phyloP scores from a whole-genome alignment of 1,140 invertebrate genomes.

The Bradynema listronoti region DNA sequence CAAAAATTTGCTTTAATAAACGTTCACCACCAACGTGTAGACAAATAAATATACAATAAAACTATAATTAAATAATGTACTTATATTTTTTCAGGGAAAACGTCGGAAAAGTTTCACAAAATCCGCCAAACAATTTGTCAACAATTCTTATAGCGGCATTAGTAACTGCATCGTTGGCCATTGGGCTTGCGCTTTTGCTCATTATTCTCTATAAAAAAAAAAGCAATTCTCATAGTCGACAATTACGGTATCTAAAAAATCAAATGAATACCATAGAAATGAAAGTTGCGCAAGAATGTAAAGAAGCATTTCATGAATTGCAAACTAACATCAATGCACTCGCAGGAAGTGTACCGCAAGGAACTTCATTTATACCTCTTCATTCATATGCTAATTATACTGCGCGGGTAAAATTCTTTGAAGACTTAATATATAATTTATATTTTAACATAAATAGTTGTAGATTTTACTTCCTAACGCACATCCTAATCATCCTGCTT shows the following conservation, averaged over 20 bases:
- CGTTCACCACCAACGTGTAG: not conserved
- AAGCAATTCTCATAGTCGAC: conserved; percentile 87
- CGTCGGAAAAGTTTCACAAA: conserved; percentile 85
- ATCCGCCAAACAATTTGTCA: conserved; percentile 69
- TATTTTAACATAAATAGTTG: conserved; percentile 16
- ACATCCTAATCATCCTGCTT: conserved; percentile 59
- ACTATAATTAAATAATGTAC: not conserved
- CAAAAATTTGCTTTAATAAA: too few species aligned
- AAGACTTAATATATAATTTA: conserved; percentile 19
- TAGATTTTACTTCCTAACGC: conserved; percentile 40
- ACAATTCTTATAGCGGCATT: conserved; percentile 73
- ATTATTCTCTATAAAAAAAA: conserved; percentile 88
- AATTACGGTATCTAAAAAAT: conserved; percentile 96
- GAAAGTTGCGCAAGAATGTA: conserved; percentile 92
- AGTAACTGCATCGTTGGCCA: conserved; percentile 65
- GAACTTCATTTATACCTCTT: conserved; percentile 95
- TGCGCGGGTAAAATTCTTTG: conserved; percentile 67
- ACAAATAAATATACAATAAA: not conserved
- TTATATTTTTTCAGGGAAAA: conserved; percentile 62
- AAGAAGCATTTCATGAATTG: conserved; percentile 96
- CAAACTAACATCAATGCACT: conserved; percentile 77
- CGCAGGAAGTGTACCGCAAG: conserved; percentile 89
- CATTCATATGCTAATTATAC: conserved; percentile 91
- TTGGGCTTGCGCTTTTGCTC: conserved; percentile 65
- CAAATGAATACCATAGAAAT: conserved; percentile 98